These are phyloP conservation scores for Saccopteryx leptura DNA, from an alignment of 2,113 vertebrate species.

Conservation along the genomic window DNA sequence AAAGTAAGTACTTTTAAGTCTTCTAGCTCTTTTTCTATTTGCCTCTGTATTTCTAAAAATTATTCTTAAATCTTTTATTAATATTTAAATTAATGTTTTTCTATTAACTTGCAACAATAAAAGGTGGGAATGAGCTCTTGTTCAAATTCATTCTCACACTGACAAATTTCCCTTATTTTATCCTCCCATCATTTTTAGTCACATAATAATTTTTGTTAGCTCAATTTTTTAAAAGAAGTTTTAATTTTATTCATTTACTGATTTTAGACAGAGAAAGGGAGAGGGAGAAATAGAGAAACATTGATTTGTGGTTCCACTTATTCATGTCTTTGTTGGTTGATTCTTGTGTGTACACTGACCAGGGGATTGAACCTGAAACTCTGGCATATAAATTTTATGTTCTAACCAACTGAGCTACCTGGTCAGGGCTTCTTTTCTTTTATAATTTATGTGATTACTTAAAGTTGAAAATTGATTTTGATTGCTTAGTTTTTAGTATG, in stretches of 20 bases:
- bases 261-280: no score
- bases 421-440: not conserved
- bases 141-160: not conserved
- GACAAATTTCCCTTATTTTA: not conserved
- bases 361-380: no score
- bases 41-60: not conserved
- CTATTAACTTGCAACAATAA: not conserved
- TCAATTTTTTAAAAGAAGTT: no score
- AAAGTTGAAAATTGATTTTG: not conserved
- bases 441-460: not conserved
- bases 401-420: no score
- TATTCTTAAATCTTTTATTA: not conserved
- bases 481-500: not conserved
- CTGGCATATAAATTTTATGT: no score
- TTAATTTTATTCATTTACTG: no score
- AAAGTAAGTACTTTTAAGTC: not conserved
- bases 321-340: no score
- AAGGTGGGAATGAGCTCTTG: not conserved
- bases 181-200: not conserved
- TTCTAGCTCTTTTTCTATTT: not conserved
- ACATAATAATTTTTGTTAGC: no score
- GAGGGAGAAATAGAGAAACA: no score
- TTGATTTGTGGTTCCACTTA: no score
- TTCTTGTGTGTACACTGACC: no score
- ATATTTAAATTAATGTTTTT: not conserved